These are phyloP conservation scores for Rosalia funebris DNA, from an alignment of 2,888 invertebrate species.

Conservation along the genomic window DNA sequence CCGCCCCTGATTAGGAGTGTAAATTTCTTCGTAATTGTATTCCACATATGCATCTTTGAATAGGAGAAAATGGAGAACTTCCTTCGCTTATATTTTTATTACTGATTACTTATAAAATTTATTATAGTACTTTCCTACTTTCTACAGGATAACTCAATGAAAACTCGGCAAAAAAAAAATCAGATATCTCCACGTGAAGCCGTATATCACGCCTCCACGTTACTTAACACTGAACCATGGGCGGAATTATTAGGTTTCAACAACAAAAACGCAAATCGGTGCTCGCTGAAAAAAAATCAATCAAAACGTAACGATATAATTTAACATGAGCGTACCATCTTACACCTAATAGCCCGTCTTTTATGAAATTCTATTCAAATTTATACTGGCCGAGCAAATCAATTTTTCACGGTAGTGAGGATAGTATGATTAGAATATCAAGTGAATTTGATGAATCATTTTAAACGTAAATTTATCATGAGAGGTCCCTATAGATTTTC, in stretches of 20 bases:
- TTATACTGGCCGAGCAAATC: slow-evolving; percentile 15
- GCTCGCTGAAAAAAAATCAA: slow-evolving; percentile 4
- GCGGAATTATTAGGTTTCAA: background rate
- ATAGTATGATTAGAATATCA: slow-evolving; percentile 16
- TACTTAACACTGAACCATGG: background rate
- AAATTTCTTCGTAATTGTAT: too few species aligned
- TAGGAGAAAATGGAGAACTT: too few species aligned
- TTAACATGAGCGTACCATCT: background rate
- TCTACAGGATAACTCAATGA: background rate
- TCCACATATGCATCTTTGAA: too few species aligned
- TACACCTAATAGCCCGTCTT: slow-evolving; percentile 8
- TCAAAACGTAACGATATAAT: slow-evolving; percentile 14
- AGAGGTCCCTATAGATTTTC: slow-evolving; percentile 21
- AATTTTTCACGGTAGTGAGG: slow-evolving; percentile 15
- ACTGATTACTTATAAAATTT: too few species aligned
- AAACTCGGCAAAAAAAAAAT: background rate
- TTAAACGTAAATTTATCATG: slow-evolving; percentile 26
- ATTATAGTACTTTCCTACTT: too few species aligned
- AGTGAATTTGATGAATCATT: slow-evolving; percentile 24
- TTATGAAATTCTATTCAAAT: slow-evolving; percentile 15
- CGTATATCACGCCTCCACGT: background rate
- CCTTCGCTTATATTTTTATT: too few species aligned
- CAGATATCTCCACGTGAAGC: background rate
- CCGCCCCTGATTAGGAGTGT: too few species aligned
- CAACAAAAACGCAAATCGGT: background rate